Conservation (phyloP, 2,888 invertebrate genomes). For the Minunthozetes semirufus region DNA sequence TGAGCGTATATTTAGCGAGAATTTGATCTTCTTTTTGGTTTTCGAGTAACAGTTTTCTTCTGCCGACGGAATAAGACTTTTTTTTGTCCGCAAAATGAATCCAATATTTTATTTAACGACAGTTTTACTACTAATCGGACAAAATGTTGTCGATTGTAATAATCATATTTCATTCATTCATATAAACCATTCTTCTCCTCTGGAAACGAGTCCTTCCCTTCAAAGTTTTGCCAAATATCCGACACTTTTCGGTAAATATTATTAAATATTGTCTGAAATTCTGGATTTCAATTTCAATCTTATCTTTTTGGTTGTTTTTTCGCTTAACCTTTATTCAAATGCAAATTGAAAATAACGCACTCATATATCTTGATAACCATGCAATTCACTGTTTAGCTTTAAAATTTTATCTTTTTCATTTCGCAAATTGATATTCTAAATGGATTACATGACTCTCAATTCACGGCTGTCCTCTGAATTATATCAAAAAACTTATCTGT, state of each 20-base stretch:
- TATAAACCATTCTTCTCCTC: background rate
- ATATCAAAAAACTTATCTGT: no score
- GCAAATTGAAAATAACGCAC: no score
- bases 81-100: background rate
- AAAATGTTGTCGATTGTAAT: slow-evolving; percentile 6
- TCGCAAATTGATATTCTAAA: background rate
- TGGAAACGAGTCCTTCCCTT: no score
- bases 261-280: no score
- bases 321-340: no score
- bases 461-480: background rate
- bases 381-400: background rate
- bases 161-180: background rate
- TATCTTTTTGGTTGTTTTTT: background rate
- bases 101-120: background rate
- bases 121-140: background rate
- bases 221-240: slow-evolving; percentile 13
- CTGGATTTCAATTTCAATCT: background rate
- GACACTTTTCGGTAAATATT: background rate
- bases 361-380: no score
- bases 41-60: no score
- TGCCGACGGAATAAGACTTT: no score
- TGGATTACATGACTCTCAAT: background rate
- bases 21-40: no score
- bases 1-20: no score
- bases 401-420: background rate